Evolutionary conservation across 2,113 vertebrate species (phyloP).

Genomic region (Geococcyx californianus): DNA sequence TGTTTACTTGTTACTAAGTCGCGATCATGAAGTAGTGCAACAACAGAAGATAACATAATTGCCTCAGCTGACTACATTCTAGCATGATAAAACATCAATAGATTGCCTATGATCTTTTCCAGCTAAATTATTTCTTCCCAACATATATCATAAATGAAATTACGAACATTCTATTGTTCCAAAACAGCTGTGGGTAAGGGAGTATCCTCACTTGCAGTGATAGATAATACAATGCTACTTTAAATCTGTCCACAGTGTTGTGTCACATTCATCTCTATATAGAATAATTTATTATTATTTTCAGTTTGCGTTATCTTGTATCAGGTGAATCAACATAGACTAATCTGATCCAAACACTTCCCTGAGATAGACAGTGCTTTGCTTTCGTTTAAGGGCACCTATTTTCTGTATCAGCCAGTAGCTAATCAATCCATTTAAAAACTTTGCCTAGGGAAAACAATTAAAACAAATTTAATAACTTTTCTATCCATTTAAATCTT

Average conservation of each 20-base stretch:
- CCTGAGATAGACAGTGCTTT: neutral
- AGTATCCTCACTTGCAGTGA: neutral
- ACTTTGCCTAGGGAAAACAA: neutral
- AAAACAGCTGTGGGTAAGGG: neutral
- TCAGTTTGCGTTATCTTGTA: neutral
- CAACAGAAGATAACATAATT: neutral
- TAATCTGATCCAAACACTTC: neutral
- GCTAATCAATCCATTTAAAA: neutral
- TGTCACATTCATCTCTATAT: neutral
- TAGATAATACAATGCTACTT: neutral
- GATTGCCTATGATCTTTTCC: neutral
- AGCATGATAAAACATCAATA: neutral
- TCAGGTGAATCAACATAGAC: neutral
- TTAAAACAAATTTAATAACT: neutral
- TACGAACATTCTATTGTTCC: neutral
- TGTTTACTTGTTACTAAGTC: neutral
- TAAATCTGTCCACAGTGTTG: neutral
- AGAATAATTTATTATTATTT: neutral
- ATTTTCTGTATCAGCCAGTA: neutral
- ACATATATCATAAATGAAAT: neutral
- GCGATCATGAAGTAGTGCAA: neutral
- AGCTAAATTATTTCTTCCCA: neutral
- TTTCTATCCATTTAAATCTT: neutral
- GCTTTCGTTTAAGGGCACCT: neutral
- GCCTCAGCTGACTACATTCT: neutral